phyloP scores from a whole-genome alignment of 2,113 vertebrate genomes.

The Sclerurus mexicanus region DNA sequence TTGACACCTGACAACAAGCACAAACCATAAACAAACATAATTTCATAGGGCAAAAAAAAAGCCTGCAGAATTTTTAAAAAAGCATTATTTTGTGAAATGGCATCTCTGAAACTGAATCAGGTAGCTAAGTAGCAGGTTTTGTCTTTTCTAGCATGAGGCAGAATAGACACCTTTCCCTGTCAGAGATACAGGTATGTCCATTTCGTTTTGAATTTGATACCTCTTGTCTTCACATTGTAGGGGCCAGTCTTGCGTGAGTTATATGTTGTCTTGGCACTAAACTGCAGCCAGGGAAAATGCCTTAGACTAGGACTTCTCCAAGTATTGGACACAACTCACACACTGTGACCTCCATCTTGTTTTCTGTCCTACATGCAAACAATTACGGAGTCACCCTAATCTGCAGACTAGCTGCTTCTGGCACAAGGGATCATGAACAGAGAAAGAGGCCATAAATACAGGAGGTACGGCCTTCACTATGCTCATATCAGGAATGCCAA shows the following conservation, averaged over 20 bases:
- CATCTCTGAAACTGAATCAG: background rate
- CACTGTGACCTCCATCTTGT: background rate
- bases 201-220: background rate
- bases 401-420: background rate
- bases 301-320: background rate
- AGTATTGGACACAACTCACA: background rate
- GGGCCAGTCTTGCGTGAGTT: background rate
- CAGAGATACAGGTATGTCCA: rapidly evolving
- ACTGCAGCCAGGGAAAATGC: background rate
- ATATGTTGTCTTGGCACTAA: background rate
- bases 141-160: background rate
- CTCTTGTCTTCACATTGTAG: background rate
- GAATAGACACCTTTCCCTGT: background rate
- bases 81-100: background rate
- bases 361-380: background rate
- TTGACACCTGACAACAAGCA: background rate
- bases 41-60: background rate
- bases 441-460: background rate
- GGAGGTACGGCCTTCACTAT: background rate
- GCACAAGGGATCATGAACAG: background rate
- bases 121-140: background rate
- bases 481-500: background rate
- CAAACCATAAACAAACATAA: background rate
- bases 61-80: background rate
- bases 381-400: background rate